phyloP scores from a whole-genome alignment of 1,140 invertebrate genomes.

The Drosophila cardini region DNA sequence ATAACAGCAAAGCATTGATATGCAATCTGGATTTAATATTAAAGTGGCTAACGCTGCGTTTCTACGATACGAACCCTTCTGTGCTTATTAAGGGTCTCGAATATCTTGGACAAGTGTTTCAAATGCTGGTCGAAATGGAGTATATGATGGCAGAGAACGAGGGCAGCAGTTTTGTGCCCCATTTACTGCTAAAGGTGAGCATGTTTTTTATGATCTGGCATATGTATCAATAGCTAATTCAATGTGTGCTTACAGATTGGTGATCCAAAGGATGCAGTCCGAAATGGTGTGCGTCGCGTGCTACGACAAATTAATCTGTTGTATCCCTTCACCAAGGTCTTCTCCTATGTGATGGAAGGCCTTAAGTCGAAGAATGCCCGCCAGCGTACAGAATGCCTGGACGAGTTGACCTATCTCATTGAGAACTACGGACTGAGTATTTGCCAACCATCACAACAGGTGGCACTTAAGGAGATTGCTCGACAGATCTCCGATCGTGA shows the following conservation, averaged over 20 bases:
- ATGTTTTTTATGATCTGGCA: not conserved
- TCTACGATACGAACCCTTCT: conserved; percentile 99
- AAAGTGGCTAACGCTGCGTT: conserved; percentile 97
- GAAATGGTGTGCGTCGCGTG: conserved; percentile 93
- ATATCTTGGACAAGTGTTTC: conserved; percentile 94
- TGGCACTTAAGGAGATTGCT: conserved; percentile 96
- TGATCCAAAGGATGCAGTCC: conserved; percentile 97
- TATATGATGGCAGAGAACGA: conserved; percentile 96
- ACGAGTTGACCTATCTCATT: conserved; percentile 94
- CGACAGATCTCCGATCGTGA: conserved; percentile 98
- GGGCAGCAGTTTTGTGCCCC: conserved; percentile 97
- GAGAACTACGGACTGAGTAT: conserved; percentile 94
- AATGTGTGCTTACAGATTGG: conserved; percentile 89
- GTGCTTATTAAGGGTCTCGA: conserved; percentile 97
- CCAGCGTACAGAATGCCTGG: conserved; percentile 97
- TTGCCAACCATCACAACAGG: conserved; percentile 91
- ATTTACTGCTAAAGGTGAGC: conserved; percentile 94
- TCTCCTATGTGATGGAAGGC: conserved; percentile 96
- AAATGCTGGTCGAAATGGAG: conserved; percentile 90
- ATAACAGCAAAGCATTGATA: conserved; percentile 91
- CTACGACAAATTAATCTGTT: conserved; percentile 94
- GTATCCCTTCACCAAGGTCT: conserved; percentile 96
- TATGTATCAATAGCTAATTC: not conserved
- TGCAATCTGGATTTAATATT: conserved; percentile 97
- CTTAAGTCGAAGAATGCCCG: conserved; percentile 98